Base-by-base conservation (phyloP, 2,888 invertebrate genomes). In the Tillus elongatus region DNA sequence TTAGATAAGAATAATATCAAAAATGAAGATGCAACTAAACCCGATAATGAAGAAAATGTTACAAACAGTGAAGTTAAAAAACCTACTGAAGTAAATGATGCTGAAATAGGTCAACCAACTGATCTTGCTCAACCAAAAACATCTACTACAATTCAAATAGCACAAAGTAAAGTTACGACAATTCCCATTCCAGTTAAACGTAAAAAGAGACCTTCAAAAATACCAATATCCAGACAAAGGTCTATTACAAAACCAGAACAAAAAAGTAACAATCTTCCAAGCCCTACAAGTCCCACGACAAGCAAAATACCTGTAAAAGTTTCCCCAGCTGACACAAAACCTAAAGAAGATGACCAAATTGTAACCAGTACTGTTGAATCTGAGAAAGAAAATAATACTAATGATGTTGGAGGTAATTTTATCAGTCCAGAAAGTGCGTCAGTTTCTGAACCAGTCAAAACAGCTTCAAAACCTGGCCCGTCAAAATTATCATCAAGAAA, bases 201-300 rank as follows among this genome's bases (percentile, higher is more conserved):
- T 13, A 46, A 43, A 33, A 54, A 50, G 39, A 53, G 52, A 40
- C 57, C 56, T 3, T 66, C 66, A 1, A 60, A 49, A 49, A 66
- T 66, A 35, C 64, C 64, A 30, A 50, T 66, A 39, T 58, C 55
- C 2, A 47, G 58, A 27, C 61, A 61, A 46, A 52, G 52, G 36
- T 57, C 59, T 2, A 38, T 55, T 19, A 49, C 55, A 10, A 58
- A 57, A 37, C 46, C 44, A 35, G 58, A 57, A 38, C 30, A 44
- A 10, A 55, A 56, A 38, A 49, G 52, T n/a, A n/a, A n/a, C n/a
- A n/a, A n/a, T n/a, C n/a, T n/a, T 3, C 52, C 52, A 26, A 50
- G 51, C 24, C 33, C 33, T 16, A 30, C 39, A 27, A 19, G 14
- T 30, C 34, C 37, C n/a, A n/a, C n/a, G n/a, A n/a, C n/a, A 10